Conservation (phyloP, 1,140 invertebrate genomes). For the Eriocheir sinensis region DNA sequence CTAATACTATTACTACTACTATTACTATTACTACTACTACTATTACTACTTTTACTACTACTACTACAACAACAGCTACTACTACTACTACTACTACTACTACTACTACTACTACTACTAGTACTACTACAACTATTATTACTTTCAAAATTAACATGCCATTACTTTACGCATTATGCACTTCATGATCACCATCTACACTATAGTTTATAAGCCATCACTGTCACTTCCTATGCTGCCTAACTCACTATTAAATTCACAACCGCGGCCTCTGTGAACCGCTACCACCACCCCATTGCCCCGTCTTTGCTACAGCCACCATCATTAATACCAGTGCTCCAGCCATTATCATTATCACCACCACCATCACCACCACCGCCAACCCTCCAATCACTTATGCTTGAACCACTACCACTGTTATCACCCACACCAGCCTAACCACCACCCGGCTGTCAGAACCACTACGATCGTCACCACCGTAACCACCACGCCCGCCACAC, state of each 20-base stretch:
- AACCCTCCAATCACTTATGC: not conserved
- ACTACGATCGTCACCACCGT: not conserved
- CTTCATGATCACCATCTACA: no score
- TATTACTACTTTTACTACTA: no score
- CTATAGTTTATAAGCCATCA: no score
- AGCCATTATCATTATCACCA: not conserved
- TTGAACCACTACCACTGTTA: not conserved
- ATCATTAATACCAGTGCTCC: no score
- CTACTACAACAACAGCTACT: not conserved
- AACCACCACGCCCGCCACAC: not conserved
- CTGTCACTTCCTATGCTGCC: no score
- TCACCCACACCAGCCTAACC: not conserved
- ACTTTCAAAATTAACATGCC: no score
- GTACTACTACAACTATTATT: not conserved
- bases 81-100: not conserved
- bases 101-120: not conserved
- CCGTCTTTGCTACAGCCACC: no score
- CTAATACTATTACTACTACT: not conserved
- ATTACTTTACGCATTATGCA: no score
- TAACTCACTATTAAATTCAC: no score
- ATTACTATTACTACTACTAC: not conserved
- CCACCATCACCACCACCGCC: not conserved
- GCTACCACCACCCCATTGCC: no score
- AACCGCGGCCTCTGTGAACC: no score
- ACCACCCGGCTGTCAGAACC: not conserved